Base-by-base conservation (phyloP, 2,888 invertebrate species). In the Sinopyrophorus schimmeli region DNA sequence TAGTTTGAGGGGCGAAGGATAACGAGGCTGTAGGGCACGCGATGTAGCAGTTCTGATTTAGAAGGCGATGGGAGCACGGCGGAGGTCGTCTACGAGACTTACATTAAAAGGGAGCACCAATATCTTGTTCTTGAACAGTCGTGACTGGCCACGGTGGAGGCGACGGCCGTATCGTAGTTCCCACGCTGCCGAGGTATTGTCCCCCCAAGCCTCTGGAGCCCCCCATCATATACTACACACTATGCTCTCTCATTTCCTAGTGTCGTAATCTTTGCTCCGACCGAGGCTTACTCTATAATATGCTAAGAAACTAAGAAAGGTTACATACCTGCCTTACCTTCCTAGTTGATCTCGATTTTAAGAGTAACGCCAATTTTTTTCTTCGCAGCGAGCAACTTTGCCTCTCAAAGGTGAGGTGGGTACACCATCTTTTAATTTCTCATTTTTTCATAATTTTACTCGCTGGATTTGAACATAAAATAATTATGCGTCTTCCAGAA, bases 71-170 rank as follows among this genome's bases (percentile, higher is more conserved):
- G 57, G 57, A 61, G 61, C 58, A 58, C 58, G 62, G 61, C 58
- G 60, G 62, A 63, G 61, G 64, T 64, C 59, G 58, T 57, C 54
- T 54, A 58, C 55, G 60, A 55, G 58, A 60, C 58, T 57, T 62
- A 61, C 62, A 69, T 63, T 69, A 68, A 69, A 69, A 70, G 68
- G 68, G 69, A 69, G 61, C 62, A 64, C 61, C 55, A 57, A 64
- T 67, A 65, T 70, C 70, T 69, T 69, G 70, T 69, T 68, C 67
- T 68, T 69, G 70, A 68, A 70, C 69, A 70, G 64, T 72, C 72
- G 72, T 71, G 72, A 72, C 72, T 67, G 58, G 69, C 67, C 67
- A 71, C 69, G 70, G 71, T 70, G 66, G 69, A 69, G 68, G 64
- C 63, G 68, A 66, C 61, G 59, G 65, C 60, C 62, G 64, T 60